These are phyloP conservation scores for Spicauda simplicius DNA, from an alignment of 2,888 invertebrate species.

Conservation along the genomic window DNA sequence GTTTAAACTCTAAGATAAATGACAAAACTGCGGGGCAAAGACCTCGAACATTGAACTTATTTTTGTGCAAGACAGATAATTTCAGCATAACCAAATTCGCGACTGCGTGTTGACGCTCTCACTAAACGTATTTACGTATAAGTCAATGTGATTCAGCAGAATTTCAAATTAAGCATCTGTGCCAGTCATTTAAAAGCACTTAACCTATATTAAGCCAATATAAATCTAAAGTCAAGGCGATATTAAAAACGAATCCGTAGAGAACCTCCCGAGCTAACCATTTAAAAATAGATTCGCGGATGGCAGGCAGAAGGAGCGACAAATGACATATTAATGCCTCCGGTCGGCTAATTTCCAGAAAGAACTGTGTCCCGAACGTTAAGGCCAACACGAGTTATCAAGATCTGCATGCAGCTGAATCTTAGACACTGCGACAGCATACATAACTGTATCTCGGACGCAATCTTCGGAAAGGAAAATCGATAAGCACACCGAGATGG, in stretches of 20 bases:
- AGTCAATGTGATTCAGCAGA: constrained; percentile 16
- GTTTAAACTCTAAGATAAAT: constrained; percentile 1
- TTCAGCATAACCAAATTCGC: constrained; percentile 34
- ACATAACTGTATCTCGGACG: constrained; percentile 55
- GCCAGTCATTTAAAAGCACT: constrained; percentile 25
- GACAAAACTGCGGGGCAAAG: constrained; percentile 32
- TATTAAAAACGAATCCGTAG: constrained; percentile 36
- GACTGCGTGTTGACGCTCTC: constrained; percentile 33
- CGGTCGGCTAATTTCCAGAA: constrained; percentile 40
- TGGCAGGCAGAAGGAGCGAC: constrained; percentile 34
- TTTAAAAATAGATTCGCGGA: constrained; percentile 41
- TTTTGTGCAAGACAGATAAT: constrained; percentile 30
- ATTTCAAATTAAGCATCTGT: constrained; percentile 27
- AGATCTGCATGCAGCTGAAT: constrained; percentile 53
- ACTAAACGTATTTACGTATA: constrained; percentile 10
- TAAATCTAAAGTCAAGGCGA: constrained; percentile 23
- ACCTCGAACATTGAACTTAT: constrained; percentile 37
- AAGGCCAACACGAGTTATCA: constrained; percentile 27
- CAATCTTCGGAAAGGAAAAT: constrained; percentile 63
- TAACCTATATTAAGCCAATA: constrained; percentile 22
- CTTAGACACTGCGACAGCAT: constrained; percentile 66
- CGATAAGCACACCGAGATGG: constrained; percentile 70
- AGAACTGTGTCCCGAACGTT: constrained; percentile 36
- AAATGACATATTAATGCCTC: constrained; percentile 41
- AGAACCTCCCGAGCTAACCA: constrained; percentile 29